Evolutionary conservation across 2,113 vertebrate genomes (phyloP).

Genomic region (Lampris incognitus): DNA sequence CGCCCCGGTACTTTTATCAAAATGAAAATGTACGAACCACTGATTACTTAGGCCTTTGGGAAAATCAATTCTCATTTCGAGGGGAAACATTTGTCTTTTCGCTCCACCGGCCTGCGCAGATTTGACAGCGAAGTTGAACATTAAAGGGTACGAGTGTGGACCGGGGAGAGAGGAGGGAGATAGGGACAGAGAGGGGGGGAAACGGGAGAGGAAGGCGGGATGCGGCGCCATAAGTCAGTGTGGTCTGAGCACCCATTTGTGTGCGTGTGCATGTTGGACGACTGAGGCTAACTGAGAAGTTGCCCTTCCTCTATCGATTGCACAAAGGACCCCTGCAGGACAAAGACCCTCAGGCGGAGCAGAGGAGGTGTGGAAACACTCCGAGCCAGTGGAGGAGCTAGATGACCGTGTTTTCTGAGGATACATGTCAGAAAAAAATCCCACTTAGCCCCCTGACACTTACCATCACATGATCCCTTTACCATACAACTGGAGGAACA

Average conservation of each 20-base stretch:
- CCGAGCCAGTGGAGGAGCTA: conserved; percentile 32
- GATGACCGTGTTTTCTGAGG: conserved; percentile 51
- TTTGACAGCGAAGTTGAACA: conserved; percentile 64
- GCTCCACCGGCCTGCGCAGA: conserved; percentile 36
- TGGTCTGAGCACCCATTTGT: conserved; percentile 3
- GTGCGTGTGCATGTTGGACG: conserved; percentile 39
- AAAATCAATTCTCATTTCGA: conserved; percentile 81
- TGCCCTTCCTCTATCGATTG: conserved; percentile 55
- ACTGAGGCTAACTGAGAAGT: conserved; percentile 39
- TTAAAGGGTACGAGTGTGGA: conserved; percentile 49
- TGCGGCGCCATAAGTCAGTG: background rate
- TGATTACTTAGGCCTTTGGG: conserved; percentile 64
- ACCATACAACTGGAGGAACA: conserved; percentile 19
- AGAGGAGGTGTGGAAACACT: conserved; percentile 37
- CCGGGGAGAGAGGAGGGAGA: background rate
- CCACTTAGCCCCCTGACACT: conserved; percentile 55
- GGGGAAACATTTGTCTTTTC: conserved; percentile 77
- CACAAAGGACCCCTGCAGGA: conserved; percentile 11
- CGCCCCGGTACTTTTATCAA: conserved; percentile 40
- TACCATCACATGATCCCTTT: conserved; percentile 43
- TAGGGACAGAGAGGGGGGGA: background rate
- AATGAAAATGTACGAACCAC: conserved; percentile 68
- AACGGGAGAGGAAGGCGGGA: background rate
- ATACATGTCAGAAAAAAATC: conserved; percentile 13
- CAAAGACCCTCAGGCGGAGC: conserved; percentile 47